These are phyloP conservation scores for Montipora foliosa DNA, from an alignment of 64 coral and sea anemone genomes.

Conservation along the genomic window DNA sequence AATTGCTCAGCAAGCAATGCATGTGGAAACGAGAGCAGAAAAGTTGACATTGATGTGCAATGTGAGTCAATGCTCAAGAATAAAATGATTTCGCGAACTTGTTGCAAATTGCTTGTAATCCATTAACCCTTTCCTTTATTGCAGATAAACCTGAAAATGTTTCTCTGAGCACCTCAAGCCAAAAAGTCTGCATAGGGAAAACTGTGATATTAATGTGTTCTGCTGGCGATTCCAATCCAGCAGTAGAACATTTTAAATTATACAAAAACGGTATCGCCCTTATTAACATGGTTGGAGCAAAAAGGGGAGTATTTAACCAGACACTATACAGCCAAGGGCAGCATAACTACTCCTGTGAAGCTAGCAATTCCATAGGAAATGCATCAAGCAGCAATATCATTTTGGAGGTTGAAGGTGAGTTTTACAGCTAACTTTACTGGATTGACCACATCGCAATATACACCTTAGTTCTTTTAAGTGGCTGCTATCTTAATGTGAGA, in stretches of 20 bases:
- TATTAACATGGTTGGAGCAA: not conserved
- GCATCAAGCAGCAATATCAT: not conserved
- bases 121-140: not conserved
- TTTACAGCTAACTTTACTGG: not conserved
- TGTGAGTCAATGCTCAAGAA: not conserved
- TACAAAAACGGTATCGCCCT: not conserved
- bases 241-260: not conserved
- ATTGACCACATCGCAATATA: no score
- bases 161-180: not conserved
- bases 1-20: not conserved
- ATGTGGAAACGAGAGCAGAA: not conserved
- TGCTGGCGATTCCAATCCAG: not conserved
- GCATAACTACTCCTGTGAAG: not conserved
- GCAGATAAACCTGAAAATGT: not conserved
- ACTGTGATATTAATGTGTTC: not conserved
- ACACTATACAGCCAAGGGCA: not conserved
- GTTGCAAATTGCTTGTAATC: no score
- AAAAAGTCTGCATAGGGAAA: not conserved
- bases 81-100: no score
- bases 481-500: no score
- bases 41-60: not conserved
- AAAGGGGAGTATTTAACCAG: not conserved
- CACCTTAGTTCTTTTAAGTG: no score
- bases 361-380: not conserved
- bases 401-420: not conserved